These are phyloP conservation scores for Dermochelys coriacea DNA, from an alignment of 2,797 vertebrate genomes.

Conservation along the genomic window DNA sequence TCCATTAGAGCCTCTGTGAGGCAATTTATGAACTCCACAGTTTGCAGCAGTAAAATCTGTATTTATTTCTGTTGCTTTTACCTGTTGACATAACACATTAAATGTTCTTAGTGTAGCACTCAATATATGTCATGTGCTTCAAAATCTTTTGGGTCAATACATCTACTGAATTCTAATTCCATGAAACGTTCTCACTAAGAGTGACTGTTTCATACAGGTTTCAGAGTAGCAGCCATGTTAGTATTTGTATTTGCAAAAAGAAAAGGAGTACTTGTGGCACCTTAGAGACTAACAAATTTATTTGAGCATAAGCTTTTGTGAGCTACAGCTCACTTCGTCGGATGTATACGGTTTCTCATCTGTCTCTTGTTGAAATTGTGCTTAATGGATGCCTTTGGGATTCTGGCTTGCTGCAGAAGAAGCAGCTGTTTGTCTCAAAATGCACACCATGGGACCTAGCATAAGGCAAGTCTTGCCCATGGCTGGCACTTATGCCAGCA, in stretches of 20 bases:
- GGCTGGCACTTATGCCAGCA: neutral
- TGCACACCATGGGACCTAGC: neutral
- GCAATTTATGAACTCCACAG: neutral
- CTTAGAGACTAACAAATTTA: too few relatives aligned
- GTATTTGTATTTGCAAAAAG: too few relatives aligned
- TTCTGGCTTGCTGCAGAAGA: neutral
- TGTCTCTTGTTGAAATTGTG: neutral
- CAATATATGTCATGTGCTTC: neutral
- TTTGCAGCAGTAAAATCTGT: neutral
- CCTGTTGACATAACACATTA: neutral
- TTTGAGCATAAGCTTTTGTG: too few relatives aligned
- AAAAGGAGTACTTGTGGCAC: too few relatives aligned
- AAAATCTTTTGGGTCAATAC: neutral
- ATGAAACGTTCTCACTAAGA: neutral
- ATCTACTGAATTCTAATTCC: neutral
- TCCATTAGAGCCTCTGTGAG: neutral
- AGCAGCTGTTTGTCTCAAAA: neutral
- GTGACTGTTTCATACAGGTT: neutral
- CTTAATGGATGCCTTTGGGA: neutral
- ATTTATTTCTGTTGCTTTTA: neutral
- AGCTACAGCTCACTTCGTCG: too few relatives aligned
- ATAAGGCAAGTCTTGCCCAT: neutral
- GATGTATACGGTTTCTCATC: too few relatives aligned
- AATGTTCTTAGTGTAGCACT: neutral
- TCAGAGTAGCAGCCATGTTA: too few relatives aligned